A percentile compares a stretch with the other conserved stretches of the same genome.
phyloP scores from a whole-genome alignment of 2,797 vertebrate genomes.

The Cyclopterus lumpus region DNA sequence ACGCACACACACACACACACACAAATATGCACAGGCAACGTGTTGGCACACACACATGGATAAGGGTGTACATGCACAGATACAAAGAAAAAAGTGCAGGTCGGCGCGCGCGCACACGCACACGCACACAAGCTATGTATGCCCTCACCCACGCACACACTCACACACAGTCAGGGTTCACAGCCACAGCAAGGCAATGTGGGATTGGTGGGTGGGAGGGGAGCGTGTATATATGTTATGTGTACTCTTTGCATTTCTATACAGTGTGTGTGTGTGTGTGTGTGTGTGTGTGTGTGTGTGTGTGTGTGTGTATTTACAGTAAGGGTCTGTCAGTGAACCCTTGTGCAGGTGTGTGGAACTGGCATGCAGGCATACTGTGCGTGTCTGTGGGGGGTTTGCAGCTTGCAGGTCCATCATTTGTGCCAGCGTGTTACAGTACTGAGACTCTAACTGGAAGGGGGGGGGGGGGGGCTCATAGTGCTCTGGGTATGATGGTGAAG shows the following conservation, averaged over 20 bases:
- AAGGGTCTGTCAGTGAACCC: constrained; percentile 46
- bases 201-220: constrained; percentile 20
- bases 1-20: constrained; percentile 21
- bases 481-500: constrained; percentile 95
- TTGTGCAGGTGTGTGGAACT: constrained; percentile 28
- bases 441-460: background rate
- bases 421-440: constrained; percentile 40
- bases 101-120: constrained; percentile 13
- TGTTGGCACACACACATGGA: constrained; percentile 54
- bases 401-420: constrained; percentile 38
- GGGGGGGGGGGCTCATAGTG: constrained; percentile 83
- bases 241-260: constrained; percentile 35
- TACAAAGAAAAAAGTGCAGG: constrained; percentile 39
- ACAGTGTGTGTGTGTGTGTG: background rate
- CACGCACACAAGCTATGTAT: background rate
- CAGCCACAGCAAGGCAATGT: constrained; percentile 69
- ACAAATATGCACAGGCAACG: constrained; percentile 41
- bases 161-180: constrained; percentile 10
- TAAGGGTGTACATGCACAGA: constrained; percentile 32
- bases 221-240: constrained; percentile 17
- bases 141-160: constrained; percentile 26
- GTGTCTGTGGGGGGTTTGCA: constrained; percentile 10
- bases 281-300: constrained; percentile 1
- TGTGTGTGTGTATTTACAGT: constrained; percentile 34
- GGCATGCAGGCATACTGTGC: constrained; percentile 40